Evolutionary conservation across 2,888 invertebrate genomes (phyloP).

Genomic region (Villa cingulata): DNA sequence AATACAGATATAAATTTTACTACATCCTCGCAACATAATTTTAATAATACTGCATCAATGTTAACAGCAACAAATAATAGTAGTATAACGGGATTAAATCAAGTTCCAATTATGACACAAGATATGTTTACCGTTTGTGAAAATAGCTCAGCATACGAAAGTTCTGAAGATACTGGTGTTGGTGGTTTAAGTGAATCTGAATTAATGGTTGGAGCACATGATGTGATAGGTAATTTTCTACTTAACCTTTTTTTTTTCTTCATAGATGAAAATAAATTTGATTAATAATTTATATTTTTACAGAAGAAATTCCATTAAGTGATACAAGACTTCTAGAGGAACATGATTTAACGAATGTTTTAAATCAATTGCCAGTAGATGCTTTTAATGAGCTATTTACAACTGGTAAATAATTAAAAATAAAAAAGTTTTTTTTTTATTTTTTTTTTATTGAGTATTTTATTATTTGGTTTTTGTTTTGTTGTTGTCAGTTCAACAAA

Average conservation of each 20-base stretch:
- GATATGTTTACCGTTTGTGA: constrained; percentile 39
- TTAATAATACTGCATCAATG: constrained; percentile 6
- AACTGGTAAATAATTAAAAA: constrained; percentile 46
- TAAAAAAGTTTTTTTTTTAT: no score
- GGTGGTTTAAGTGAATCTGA: constrained; percentile 47
- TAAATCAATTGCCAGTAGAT: constrained; percentile 65
- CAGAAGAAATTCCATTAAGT: constrained; percentile 42
- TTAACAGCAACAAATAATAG: constrained; percentile 8
- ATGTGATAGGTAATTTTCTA: constrained; percentile 31
- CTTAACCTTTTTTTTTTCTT: constrained; percentile 7
- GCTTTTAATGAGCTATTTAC: constrained; percentile 72
- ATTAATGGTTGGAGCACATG: constrained; percentile 40
- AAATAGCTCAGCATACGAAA: constrained; percentile 48
- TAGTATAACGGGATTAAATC: constrained; percentile 11
- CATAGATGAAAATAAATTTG: neutral
- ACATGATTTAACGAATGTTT: constrained; percentile 61
- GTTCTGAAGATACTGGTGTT: constrained; percentile 46
- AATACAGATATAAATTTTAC: neutral
- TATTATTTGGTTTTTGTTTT: no score
- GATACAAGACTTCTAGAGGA: constrained; percentile 51
- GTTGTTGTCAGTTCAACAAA: constrained; percentile 43
- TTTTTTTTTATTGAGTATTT: no score
- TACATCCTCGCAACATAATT: constrained; percentile 15
- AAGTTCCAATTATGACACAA: constrained; percentile 21
- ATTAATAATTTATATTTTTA: constrained; percentile 6